These are phyloP conservation scores for Gobio gobio DNA, from an alignment of 2,113 vertebrate genomes.

Conservation along the genomic window DNA sequence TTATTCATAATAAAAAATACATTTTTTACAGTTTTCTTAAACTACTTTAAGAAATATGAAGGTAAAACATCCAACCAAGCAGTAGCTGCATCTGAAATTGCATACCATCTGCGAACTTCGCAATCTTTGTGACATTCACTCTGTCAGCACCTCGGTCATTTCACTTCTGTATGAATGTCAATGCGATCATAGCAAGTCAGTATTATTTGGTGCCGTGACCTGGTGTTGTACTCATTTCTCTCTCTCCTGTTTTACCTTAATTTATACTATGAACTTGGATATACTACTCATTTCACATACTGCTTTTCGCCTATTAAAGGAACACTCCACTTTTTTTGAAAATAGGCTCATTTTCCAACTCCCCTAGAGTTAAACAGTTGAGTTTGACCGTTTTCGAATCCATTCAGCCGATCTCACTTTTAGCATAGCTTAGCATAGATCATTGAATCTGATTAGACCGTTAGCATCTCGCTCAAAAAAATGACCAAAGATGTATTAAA, in stretches of 20 bases:
- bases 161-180: constrained; percentile 98
- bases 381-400: too few species aligned
- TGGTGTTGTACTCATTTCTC: background rate
- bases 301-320: too few species aligned
- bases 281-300: background rate
- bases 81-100: background rate
- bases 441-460: too few species aligned
- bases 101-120: background rate
- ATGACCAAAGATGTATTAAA: too few species aligned
- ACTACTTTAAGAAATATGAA: background rate
- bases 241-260: background rate
- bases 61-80: background rate
- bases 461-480: too few species aligned
- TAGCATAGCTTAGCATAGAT: too few species aligned
- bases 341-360: too few species aligned
- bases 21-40: too few species aligned
- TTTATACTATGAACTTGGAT: background rate
- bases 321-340: too few species aligned
- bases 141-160: constrained; percentile 94
- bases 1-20: background rate
- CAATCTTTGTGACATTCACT: background rate
- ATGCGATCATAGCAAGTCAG: constrained; percentile 80
- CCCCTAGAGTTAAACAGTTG: too few species aligned
- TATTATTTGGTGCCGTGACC: background rate
- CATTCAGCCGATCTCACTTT: too few species aligned